These are phyloP conservation scores for Hypomesus transpacificus DNA, from an alignment of 2,113 vertebrate species.

Conservation along the genomic window DNA sequence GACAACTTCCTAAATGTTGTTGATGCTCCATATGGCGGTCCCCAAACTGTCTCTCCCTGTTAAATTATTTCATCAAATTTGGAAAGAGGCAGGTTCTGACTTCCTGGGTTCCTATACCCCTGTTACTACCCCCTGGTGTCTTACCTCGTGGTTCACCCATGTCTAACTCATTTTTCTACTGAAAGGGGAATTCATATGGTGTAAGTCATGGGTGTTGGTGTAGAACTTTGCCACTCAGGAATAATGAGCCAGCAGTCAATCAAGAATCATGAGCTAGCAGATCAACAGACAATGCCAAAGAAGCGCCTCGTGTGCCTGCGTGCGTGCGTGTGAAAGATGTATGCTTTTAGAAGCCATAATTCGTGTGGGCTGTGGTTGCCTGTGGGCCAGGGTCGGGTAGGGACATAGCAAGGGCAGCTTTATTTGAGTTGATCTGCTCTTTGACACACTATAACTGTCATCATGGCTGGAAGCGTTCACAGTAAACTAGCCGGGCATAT, in stretches of 20 bases:
- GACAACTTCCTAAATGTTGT: conserved; percentile 38
- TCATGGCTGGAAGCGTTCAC: not conserved
- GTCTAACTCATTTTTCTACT: too few species aligned
- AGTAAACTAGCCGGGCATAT: not conserved
- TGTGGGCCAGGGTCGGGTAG: conserved; percentile 15
- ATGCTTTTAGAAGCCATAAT: not conserved
- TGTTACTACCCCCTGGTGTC: not conserved
- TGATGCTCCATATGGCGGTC: too few species aligned
- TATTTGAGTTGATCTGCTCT: not conserved
- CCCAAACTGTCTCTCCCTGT: too few species aligned
- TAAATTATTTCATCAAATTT: too few species aligned
- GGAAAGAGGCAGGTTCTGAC: too few species aligned
- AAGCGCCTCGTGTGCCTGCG: too few species aligned
- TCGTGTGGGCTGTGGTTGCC: conserved; percentile 23
- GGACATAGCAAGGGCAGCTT: not conserved
- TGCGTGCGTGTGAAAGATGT: not conserved
- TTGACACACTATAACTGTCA: conserved; percentile 12
- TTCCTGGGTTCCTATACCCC: too few species aligned
- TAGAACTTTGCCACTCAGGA: not conserved
- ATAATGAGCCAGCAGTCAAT: too few species aligned
- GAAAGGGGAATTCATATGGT: not conserved
- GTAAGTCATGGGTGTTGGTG: not conserved
- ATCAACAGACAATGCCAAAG: not conserved
- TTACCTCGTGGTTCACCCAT: too few species aligned
- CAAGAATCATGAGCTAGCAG: not conserved